Evolutionary conservation across 1,140 invertebrate species (phyloP), one percentile per base, ranked within the genome.

Genomic region (Listronotus bonariensis): DNA sequence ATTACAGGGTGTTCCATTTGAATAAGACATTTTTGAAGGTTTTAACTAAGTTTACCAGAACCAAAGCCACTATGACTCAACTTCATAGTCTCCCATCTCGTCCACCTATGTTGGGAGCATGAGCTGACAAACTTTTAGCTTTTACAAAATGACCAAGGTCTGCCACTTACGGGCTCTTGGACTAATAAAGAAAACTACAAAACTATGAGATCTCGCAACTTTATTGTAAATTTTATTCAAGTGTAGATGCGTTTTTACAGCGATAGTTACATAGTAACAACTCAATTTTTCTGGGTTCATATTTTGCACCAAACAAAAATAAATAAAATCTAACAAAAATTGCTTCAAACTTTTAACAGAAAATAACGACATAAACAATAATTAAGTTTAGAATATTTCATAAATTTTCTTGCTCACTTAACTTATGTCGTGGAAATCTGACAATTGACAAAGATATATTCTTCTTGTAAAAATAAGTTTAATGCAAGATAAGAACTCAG

Each of bases 211-310:
- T 53, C 54, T 85, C 82, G 83, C 83, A 85, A 84, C 83, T 82
- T 84, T 84, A 84, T 84, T 84, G 82, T 85, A 83, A 84, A 83
- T 84, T 84, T 76, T 72, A 73, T 74, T 76, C 68, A 75, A 72
- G 73, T 74, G 75, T 78, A 60, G 73, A 77, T 77, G 74, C 74
- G 76, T 75, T 76, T 76, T 73, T 78, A 78, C 81, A 83, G 81
- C 81, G 78, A 51, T 81, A 84, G 83, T 85, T 85, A 85, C 84
- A 85, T 81, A 85, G 84, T 85, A 85, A 85, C 84, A 82, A 84
- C 82, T 79, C 79, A 79, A 79, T 73, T 14, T 15, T 18, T 65
- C 63, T 58, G 63, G 40, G 36, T 18, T 52, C 45, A n/a, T 46
- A 58, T 46, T 7, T 8, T 48, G 55, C 55, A 55, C 34, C 34